Evolutionary conservation across 2,888 invertebrate species (phyloP), one percentile per base, ranked within the genome.

Genomic region (Microplitis manilae): DNA sequence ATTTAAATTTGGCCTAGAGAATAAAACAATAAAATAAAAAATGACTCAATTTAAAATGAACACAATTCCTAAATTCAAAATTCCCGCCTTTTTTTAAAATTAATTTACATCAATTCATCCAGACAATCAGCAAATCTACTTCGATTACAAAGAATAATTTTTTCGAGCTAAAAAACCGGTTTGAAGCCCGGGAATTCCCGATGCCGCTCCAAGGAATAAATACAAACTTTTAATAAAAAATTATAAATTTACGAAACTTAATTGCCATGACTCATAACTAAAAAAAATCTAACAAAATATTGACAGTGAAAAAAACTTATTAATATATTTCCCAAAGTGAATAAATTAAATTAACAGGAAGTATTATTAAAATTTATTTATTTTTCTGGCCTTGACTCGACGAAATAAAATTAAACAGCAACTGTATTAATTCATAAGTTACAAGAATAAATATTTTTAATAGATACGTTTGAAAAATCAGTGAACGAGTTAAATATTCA

Each of bases 381-480:
- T 8, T 8, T 13, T 50, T 50, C 13, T 13, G 50, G 13, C 50
- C 13, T 50, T 50, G 50, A 50, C 9, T 30, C 30, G 30, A 30
- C 30, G 30, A 30, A 30, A 30, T 30, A 30, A 30, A 30, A 30
- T 30, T 30, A 30, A 30, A 30, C 30, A 30, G 30, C 30, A 2
- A 30, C 2, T 2, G 30, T 30, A 30, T 30, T 30, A 30, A 30
- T 30, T 20, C 20, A 20, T 20, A 20, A 20, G 20, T 20, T 9
- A 50, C 4, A 50, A 8, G 50, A 50, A 50, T 5, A 38, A 30
- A 30, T 62, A 59, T 62, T 17, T 17, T 62, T 62, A 15, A 20
- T 20, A 13, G 30, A 65, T 30, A 30, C 20, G 30, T 73, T 50
- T 73, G 73, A 73, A 73, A 30, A 41, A 41, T 64, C n/a, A 73